These are phyloP conservation scores for Butastur rufipennis DNA, from an alignment of 2,113 vertebrate species.

Conservation along the genomic window DNA sequence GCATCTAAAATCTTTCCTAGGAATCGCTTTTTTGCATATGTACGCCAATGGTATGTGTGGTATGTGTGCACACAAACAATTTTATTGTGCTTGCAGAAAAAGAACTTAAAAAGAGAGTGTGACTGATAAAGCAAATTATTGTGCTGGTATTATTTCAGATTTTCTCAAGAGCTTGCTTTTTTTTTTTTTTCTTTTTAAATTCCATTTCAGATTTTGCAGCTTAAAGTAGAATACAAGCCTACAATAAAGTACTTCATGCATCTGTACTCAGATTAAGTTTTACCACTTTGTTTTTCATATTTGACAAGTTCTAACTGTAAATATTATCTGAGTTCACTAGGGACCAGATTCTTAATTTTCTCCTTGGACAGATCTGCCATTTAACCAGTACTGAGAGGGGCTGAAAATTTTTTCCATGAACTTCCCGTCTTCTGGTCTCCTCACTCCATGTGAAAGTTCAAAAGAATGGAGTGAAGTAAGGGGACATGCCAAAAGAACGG, in stretches of 20 bases:
- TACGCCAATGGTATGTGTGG: rapidly evolving
- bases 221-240: neutral
- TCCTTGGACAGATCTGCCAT: neutral
- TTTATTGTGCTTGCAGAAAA: neutral
- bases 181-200: neutral
- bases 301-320: neutral
- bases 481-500: neutral
- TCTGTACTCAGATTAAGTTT: neutral
- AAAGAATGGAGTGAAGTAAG: neutral
- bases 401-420: neutral
- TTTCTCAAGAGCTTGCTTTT: neutral
- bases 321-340: neutral
- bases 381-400: neutral
- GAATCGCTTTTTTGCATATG: neutral
- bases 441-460: neutral
- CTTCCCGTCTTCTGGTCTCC: neutral
- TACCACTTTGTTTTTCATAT: neutral
- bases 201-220: neutral
- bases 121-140: neutral
- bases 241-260: neutral
- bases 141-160: neutral
- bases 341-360: neutral
- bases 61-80: neutral
- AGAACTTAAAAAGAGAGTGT: neutral
- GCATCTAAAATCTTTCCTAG: neutral